Evolutionary conservation across 1,140 invertebrate species (phyloP).

Genomic region (Anthonomus grandis): DNA sequence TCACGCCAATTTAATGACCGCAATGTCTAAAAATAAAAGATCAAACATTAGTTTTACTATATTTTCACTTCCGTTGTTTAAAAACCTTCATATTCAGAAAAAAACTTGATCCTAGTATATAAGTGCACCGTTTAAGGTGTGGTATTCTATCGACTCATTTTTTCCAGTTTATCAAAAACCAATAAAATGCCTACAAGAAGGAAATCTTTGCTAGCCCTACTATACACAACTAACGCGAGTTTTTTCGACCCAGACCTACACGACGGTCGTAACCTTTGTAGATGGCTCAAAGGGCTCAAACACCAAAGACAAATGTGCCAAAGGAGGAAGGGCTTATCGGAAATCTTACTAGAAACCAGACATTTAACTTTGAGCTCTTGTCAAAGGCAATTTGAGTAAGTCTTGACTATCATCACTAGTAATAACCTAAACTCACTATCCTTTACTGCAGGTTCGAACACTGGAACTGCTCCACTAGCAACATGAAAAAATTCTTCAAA

Average conservation of each 20-base stretch:
- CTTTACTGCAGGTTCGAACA: slow-evolving; percentile 46
- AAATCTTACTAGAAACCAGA: slow-evolving; percentile 53
- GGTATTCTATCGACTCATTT: too few species aligned
- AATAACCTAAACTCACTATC: background rate
- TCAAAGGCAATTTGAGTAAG: slow-evolving; percentile 51
- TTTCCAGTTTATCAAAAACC: slow-evolving; percentile 4
- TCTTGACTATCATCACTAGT: background rate
- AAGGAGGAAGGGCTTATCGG: slow-evolving; percentile 52
- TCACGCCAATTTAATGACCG: too few species aligned
- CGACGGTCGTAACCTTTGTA: slow-evolving; percentile 31
- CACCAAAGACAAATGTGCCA: slow-evolving; percentile 53
- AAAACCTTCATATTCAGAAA: slow-evolving; percentile 14
- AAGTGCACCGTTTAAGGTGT: slow-evolving; percentile 13
- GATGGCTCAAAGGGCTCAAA: slow-evolving; percentile 72
- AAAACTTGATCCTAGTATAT: slow-evolving; percentile 21
- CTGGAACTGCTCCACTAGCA: slow-evolving; percentile 60
- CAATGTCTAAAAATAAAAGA: slow-evolving; percentile 8
- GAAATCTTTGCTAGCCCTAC: slow-evolving; percentile 24
- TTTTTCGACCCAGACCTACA: slow-evolving; percentile 11
- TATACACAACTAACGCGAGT: slow-evolving; percentile 27
- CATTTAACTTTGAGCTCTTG: slow-evolving; percentile 55
- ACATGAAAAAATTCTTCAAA: slow-evolving; percentile 53
- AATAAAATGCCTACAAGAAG: slow-evolving; percentile 8
- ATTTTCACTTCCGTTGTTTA: slow-evolving; percentile 24
- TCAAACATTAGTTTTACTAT: slow-evolving; percentile 17